Base-by-base conservation (phyloP, 1,140 invertebrate genomes). In the Macrocentrus cingulum region DNA sequence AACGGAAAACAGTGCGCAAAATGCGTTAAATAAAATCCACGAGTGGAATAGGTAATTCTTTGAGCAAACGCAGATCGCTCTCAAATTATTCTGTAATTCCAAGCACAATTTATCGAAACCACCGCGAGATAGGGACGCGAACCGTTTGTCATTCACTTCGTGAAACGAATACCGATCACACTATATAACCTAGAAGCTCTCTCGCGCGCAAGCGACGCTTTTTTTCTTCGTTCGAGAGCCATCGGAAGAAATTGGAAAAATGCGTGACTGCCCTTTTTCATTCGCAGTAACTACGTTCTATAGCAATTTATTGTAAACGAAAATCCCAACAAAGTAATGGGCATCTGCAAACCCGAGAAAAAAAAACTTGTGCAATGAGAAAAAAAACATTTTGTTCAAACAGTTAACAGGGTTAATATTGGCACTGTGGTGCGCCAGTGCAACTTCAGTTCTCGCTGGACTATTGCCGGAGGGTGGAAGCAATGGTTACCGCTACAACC, bases 401-500 rank as follows among this genome's bases (percentile, higher is more conserved):
- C 63, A 75, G 75, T 68, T 74, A 39, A 67, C 61, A 58, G 64
- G 64, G 57, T 52, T 71, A 50, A 37, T 68, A 22, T 32, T 73
- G 53, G 63, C 69, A 56, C 59, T 73, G 39, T 65, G 65, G 62
- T 75, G 64, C 56, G 60, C 69, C 22, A 58, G 59, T 41, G n/a
- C n/a, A n/a, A 64, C 66, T 53, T 57, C 63, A 48, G 69, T 68
- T 8, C 60, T 65, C 3, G 74, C 62, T 37, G 76, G 72, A 58
- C 62, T 76, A 20, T 61, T 75, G 52, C 68, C 72, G 18, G 68
- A 66, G 32, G 64, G 62, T 46, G 59, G 55, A 51, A 48, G 51
- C 59, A 65, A 65, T 51, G 69, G 69, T 46, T 77, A 78, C 60
- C 72, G 74, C 54, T 78, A 78, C 59, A 75, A 72, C 60, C 66